A percentile compares a stretch with the other conserved stretches of the same genome.
These are phyloP conservation scores for Psilopogon haemacephalus DNA, from an alignment of 2,113 vertebrate genomes.

Conservation along the genomic window DNA sequence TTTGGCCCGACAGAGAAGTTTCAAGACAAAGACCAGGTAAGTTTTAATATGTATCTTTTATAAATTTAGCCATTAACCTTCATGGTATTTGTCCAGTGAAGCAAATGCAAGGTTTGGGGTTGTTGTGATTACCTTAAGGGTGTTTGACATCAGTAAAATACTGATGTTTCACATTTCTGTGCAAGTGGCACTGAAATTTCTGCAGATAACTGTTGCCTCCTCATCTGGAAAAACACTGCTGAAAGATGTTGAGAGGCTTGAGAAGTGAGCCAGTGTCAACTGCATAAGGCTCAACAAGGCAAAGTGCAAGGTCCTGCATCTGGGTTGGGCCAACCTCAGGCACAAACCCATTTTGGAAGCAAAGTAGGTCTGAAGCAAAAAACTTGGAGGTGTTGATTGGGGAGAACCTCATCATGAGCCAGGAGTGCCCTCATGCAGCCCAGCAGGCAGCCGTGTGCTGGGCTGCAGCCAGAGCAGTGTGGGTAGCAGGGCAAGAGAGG, in stretches of 20 bases:
- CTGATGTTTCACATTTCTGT: neutral
- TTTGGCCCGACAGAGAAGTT: conserved; percentile 91
- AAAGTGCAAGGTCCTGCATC: too few species aligned
- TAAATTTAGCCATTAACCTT: neutral
- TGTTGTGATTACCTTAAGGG: neutral
- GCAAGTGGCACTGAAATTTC: neutral
- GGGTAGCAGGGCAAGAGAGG: too few species aligned
- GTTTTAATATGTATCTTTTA: neutral
- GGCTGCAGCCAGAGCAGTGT: too few species aligned
- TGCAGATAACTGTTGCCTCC: neutral
- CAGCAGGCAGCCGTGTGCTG: too few species aligned
- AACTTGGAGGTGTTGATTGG: too few species aligned
- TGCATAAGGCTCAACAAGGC: too few species aligned
- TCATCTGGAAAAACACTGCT: neutral
- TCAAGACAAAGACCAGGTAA: conserved; percentile 96
- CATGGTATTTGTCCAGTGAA: neutral
- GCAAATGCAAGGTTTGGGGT: neutral
- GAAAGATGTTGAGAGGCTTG: neutral
- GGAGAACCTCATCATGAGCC: too few species aligned
- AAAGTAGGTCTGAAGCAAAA: too few species aligned
- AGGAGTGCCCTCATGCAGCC: too few species aligned
- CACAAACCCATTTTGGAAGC: too few species aligned
- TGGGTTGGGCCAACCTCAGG: too few species aligned
- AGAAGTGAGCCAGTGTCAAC: too few species aligned
- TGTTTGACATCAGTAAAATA: neutral